phyloP scores from a whole-genome alignment of 2,113 vertebrate genomes.

The Gasterosteus nipponicus region DNA sequence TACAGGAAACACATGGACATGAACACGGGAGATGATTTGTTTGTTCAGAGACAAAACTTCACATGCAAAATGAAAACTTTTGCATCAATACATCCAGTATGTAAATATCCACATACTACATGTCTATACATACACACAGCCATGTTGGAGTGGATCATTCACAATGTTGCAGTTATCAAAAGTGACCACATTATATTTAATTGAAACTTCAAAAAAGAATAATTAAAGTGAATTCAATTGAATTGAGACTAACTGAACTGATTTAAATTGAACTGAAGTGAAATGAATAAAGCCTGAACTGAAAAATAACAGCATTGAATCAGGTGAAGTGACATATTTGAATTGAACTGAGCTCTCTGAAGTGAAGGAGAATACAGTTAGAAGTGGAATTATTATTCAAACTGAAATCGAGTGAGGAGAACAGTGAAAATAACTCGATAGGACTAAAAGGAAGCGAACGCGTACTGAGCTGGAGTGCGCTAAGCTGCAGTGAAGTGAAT shows the following conservation, averaged over 20 bases:
- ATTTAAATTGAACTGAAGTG: neutral
- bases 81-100: neutral
- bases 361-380: neutral
- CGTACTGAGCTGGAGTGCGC: neutral
- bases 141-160: neutral
- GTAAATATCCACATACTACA: neutral
- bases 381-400: neutral
- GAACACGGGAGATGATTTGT: slow-evolving; percentile 20
- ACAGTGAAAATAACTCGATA: neutral
- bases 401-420: neutral
- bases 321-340: neutral
- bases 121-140: neutral
- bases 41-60: slow-evolving; percentile 32
- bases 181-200: neutral
- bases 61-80: slow-evolving; percentile 33
- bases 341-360: neutral
- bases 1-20: slow-evolving; percentile 35
- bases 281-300: neutral
- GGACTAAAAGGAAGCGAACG: neutral
- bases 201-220: neutral
- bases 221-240: neutral
- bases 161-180: neutral
- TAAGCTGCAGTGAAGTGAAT: neutral
- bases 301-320: neutral
- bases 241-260: neutral